Evolutionary conservation across 2,113 vertebrate genomes (phyloP).

Genomic region (Poeciliopsis retropinna): DNA sequence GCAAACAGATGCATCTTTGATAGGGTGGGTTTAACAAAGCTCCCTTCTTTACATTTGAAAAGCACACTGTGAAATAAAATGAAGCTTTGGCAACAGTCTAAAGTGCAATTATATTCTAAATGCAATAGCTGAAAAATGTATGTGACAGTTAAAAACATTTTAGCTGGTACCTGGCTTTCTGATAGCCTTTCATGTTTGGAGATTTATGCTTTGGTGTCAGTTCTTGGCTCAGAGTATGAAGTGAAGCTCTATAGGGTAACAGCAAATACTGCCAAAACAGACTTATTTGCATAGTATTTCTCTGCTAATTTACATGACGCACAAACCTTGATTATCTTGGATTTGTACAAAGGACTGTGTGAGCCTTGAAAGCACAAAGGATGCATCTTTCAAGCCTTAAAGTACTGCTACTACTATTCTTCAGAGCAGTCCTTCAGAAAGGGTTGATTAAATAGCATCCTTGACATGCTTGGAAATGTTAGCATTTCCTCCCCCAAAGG

Average conservation of each 20-base stretch:
- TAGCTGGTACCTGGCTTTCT: too few relatives aligned
- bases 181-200: background rate
- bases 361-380: background rate
- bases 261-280: background rate
- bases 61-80: too few relatives aligned
- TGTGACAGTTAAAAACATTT: background rate
- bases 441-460: background rate
- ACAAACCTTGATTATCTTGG: background rate
- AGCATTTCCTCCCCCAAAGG: background rate
- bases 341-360: background rate
- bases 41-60: too few relatives aligned
- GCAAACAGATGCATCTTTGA: too few relatives aligned
- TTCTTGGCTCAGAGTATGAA: too few relatives aligned
- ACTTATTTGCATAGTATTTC: background rate
- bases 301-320: background rate
- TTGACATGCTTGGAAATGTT: background rate
- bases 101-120: background rate
- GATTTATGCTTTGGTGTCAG: too few relatives aligned
- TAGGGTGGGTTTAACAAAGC: too few relatives aligned
- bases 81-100: too few relatives aligned
- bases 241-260: background rate
- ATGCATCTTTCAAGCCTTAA: background rate
- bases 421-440: background rate
- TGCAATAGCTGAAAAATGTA: background rate
- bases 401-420: background rate